Evolutionary conservation across 2,888 invertebrate species (phyloP).

Genomic region (Athalia cordata): DNA sequence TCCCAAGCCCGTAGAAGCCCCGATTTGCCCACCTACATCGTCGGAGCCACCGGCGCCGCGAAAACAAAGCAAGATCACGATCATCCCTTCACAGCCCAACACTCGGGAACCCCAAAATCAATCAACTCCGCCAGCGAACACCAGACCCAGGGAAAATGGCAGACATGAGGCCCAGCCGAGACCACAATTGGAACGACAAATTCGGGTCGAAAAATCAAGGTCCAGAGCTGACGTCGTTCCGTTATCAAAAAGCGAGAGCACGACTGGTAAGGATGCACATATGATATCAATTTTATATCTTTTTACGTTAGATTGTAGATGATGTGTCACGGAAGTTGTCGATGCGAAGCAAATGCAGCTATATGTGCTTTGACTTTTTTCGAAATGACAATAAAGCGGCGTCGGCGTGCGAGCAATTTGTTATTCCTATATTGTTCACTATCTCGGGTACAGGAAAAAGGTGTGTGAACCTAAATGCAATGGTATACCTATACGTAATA

Average conservation of each 20-base stretch:
- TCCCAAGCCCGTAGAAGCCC: conserved; percentile 64
- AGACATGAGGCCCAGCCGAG: conserved; percentile 65
- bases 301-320: too few species aligned
- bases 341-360: too few species aligned
- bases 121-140: conserved; percentile 29
- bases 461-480: too few species aligned
- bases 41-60: conserved; percentile 56
- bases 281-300: too few species aligned
- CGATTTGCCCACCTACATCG: conserved; percentile 51
- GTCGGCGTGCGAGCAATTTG: too few species aligned
- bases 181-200: conserved; percentile 70
- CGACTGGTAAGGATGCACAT: conserved; percentile 62
- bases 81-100: conserved; percentile 71
- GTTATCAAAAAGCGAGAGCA: conserved; percentile 70
- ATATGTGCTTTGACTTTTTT: too few species aligned
- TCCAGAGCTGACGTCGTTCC: conserved; percentile 67
- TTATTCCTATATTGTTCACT: too few species aligned
- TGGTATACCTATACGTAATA: too few species aligned
- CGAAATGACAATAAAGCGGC: too few species aligned
- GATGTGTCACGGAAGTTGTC: too few species aligned
- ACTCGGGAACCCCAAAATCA: conserved; percentile 50
- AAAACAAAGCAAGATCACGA: conserved; percentile 73
- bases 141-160: conserved; percentile 68
- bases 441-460: too few species aligned
- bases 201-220: conserved; percentile 69